A percentile compares a stretch with the other conserved stretches of the same genome.
These are phyloP conservation scores for Magallana gigas DNA, from an alignment of 1,140 invertebrate genomes.

Conservation along the genomic window DNA sequence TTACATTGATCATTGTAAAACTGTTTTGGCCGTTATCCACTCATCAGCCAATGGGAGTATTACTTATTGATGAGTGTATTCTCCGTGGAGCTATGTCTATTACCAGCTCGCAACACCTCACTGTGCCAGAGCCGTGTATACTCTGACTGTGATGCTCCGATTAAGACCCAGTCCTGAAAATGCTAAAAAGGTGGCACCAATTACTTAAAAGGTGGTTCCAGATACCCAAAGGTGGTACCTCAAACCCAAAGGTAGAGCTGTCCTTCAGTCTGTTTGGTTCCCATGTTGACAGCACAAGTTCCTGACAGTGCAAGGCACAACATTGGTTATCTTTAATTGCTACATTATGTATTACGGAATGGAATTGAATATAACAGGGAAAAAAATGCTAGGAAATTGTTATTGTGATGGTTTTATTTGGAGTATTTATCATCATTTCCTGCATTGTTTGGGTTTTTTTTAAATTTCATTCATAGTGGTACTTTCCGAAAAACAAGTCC, in stretches of 20 bases:
- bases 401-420: not conserved
- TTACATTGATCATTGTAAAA: conserved; percentile 20
- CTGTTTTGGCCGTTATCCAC: conserved; percentile 8
- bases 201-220: no score
- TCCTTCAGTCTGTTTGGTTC: no score
- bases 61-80: conserved; percentile 9
- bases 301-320: not conserved
- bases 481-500: no score
- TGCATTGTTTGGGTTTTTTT: not conserved
- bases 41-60: conserved; percentile 2
- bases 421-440: not conserved
- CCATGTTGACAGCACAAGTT: not conserved
- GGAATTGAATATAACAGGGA: not conserved
- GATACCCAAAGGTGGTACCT: no score
- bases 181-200: not conserved
- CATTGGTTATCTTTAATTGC: not conserved
- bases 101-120: not conserved
- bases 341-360: not conserved
- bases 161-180: not conserved
- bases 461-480: not conserved
- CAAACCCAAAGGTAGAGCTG: no score
- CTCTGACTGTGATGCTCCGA: not conserved
- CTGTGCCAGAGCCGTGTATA: not conserved
- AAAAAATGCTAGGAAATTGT: not conserved
- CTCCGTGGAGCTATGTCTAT: not conserved